Conservation (phyloP, 2,888 invertebrate species). For the Scaptodrosophila latifasciaeformis region DNA sequence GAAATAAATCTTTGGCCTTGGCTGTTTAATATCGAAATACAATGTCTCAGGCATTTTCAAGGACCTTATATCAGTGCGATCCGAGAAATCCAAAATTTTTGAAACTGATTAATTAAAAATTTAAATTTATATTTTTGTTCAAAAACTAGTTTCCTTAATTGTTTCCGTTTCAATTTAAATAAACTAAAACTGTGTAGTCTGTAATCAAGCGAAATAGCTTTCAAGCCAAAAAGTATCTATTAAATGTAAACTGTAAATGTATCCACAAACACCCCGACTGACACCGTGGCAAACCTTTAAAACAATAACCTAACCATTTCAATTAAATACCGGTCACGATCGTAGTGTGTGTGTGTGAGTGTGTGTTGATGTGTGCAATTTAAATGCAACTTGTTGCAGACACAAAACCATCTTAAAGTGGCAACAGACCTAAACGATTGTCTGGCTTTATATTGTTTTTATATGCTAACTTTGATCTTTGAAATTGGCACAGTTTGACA, state of each 20-base stretch:
- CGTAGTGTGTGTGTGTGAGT: constrained; percentile 13
- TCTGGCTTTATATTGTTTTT: constrained; percentile 15
- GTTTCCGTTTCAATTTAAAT: no score
- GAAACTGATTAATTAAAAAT: no score
- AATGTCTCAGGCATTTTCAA: no score
- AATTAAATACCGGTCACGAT: constrained; percentile 48
- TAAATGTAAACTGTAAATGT: constrained; percentile 3
- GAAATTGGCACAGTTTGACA: constrained; percentile 8
- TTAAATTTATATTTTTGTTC: no score
- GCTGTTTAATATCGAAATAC: no score
- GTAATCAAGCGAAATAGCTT: no score
- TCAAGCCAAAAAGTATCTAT: not conserved
- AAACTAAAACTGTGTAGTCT: no score
- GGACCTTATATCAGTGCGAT: no score
- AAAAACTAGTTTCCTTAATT: no score
- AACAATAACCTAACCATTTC: constrained; percentile 11
- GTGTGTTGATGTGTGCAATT: constrained; percentile 9
- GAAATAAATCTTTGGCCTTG: no score
- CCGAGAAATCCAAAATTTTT: no score
- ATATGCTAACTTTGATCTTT: constrained; percentile 24
- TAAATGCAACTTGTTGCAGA: constrained; percentile 5
- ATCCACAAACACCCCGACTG: not conserved
- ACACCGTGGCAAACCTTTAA: constrained; percentile 9
- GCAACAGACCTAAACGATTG: constrained; percentile 2
- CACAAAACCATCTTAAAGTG: constrained; percentile 21